phyloP scores from a whole-genome alignment of 2,888 invertebrate genomes.

The Orchesella flavescens region DNA sequence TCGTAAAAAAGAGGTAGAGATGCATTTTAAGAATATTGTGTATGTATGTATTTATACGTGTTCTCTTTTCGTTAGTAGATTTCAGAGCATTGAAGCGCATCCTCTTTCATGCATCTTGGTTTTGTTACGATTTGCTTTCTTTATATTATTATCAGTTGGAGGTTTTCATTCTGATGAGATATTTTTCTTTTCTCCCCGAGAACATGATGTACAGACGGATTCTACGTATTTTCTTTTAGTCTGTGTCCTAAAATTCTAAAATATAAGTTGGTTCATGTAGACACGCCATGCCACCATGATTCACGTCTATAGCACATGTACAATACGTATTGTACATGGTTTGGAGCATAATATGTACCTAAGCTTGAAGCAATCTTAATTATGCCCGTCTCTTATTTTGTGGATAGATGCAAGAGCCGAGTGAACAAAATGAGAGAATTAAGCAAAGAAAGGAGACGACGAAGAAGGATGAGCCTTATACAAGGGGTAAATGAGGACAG shows the following conservation, averaged over 20 bases:
- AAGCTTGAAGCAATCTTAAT: no score
- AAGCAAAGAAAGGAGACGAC: constrained; percentile 46
- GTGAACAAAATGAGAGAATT: constrained; percentile 59
- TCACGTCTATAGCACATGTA: background rate
- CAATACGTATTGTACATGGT: background rate
- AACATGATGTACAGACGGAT: background rate
- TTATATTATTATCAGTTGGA: constrained; percentile 34
- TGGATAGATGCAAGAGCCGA: constrained; percentile 50
- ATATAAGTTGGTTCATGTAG: background rate
- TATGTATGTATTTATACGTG: constrained; percentile 33
- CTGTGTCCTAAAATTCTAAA: background rate
- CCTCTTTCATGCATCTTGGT: constrained; percentile 56
- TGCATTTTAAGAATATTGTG: background rate
- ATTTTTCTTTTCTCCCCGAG: background rate
- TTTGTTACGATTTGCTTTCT: constrained; percentile 50
- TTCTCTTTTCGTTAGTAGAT: constrained; percentile 38
- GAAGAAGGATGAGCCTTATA: constrained; percentile 33
- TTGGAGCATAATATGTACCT: background rate
- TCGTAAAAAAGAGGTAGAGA: constrained; percentile 4
- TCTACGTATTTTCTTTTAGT: background rate
- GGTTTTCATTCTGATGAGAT: constrained; percentile 14
- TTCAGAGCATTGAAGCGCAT: constrained; percentile 49
- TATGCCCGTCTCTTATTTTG: background rate
- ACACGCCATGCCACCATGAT: background rate
- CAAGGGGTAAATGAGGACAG: constrained; percentile 11